A percentile compares a stretch with the other conserved stretches of the same genome.
Evolutionary conservation across 1,140 invertebrate species (phyloP).

Genomic region (Pemphigus obesinymphae): DNA sequence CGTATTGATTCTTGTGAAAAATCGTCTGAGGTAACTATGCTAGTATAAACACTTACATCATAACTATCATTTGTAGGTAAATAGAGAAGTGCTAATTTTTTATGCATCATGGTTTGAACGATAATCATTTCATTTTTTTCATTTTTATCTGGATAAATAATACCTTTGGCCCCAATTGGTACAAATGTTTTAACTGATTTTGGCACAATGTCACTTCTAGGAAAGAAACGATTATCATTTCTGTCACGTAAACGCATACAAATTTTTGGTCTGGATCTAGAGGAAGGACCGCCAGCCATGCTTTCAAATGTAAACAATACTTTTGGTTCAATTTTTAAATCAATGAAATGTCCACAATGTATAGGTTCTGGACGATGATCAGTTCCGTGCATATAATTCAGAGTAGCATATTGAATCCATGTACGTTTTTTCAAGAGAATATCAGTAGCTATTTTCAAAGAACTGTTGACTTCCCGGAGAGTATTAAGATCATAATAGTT

Average conservation of each 20-base stretch:
- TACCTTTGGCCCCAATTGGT: neutral
- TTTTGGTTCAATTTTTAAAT: conserved; percentile 12
- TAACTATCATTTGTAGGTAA: neutral
- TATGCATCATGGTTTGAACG: neutral
- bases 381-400: neutral
- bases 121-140: neutral
- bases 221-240: neutral
- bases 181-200: neutral
- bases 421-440: neutral
- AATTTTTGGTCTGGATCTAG: conserved; percentile 3
- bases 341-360: neutral
- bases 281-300: neutral
- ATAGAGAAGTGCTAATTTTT: neutral
- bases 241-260: neutral
- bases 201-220: neutral
- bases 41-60: neutral
- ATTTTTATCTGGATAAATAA: conserved; percentile 6
- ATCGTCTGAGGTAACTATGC: neutral
- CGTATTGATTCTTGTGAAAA: neutral
- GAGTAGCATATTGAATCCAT: neutral
- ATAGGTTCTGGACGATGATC: neutral
- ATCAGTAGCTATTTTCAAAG: neutral
- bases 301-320: conserved; percentile 6
- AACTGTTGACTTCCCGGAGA: neutral
- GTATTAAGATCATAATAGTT: conserved; percentile 9